Conservation (phyloP, 2,888 invertebrate genomes). For the Drosophila tanythrix region DNA sequence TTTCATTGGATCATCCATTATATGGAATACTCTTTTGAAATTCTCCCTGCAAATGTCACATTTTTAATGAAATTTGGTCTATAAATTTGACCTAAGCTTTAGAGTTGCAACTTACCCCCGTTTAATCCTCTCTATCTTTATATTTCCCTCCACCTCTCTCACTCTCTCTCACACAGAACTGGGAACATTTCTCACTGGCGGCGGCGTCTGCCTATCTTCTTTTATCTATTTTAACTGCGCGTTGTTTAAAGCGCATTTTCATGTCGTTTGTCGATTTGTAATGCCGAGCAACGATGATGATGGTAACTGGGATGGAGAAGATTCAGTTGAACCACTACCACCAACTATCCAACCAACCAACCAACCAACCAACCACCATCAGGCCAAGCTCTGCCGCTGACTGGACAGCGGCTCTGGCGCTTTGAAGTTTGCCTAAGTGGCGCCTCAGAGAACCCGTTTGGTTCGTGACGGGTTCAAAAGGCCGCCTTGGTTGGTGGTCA, state of each 20-base stretch:
- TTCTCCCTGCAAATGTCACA: not conserved
- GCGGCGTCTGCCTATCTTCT: conserved; percentile 74
- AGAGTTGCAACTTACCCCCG: not conserved
- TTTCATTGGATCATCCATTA: not conserved
- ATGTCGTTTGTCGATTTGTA: conserved; percentile 83
- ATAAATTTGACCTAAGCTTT: conserved; percentile 7
- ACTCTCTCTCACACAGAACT: conserved; percentile 5
- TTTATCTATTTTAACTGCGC: conserved; percentile 83
- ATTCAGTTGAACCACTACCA: conserved; percentile 47
- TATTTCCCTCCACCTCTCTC: conserved; percentile 2
- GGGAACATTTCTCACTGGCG: conserved; percentile 35
- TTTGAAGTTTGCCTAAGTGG: conserved; percentile 82
- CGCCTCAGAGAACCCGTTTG: conserved; percentile 70
- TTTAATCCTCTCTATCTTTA: not conserved
- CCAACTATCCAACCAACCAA: conserved; percentile 14
- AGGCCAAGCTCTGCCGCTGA: conserved; percentile 21
- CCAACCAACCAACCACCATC: conserved; percentile 24
- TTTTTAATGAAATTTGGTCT: not conserved
- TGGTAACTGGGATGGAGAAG: conserved; percentile 51
- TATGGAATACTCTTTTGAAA: not conserved
- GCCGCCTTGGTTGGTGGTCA: conserved; percentile 71
- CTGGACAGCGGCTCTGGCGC: conserved; percentile 44
- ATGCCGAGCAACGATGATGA: conserved; percentile 62
- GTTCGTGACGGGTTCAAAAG: conserved; percentile 69
- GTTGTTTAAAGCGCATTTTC: conserved; percentile 84